These are phyloP conservation scores for Troides aeacus DNA, from an alignment of 2,888 invertebrate genomes.

Conservation along the genomic window DNA sequence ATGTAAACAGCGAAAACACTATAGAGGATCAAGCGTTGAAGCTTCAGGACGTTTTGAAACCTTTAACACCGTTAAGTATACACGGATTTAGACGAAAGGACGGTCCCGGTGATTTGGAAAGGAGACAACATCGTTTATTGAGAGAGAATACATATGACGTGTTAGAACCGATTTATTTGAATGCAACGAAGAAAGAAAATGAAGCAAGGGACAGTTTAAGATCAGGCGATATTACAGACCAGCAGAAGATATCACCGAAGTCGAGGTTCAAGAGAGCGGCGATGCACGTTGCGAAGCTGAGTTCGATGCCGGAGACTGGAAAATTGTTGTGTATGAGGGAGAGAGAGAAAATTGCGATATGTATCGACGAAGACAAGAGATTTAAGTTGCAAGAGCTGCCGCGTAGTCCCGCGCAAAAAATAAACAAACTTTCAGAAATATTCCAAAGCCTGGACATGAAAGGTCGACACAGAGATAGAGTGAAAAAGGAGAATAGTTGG, in stretches of 20 bases:
- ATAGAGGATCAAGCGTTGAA: conserved; percentile 46
- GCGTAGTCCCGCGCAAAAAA: conserved; percentile 57
- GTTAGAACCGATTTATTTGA: conserved; percentile 64
- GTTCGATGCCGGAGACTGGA: conserved; percentile 66
- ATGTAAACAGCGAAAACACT: conserved; percentile 54
- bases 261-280: conserved; percentile 71
- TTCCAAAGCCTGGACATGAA: conserved; percentile 69
- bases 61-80: conserved; percentile 63
- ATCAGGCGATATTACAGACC: conserved; percentile 30
- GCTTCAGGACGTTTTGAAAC: conserved; percentile 64
- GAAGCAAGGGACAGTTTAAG: conserved; percentile 31
- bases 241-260: conserved; percentile 58
- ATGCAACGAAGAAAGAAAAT: conserved; percentile 47
- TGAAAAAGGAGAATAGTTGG: conserved; percentile 76
- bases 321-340: conserved; percentile 67
- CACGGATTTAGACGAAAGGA: conserved; percentile 55
- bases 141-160: conserved; percentile 75
- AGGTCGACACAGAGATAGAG: conserved; percentile 60
- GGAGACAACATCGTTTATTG: conserved; percentile 61
- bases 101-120: conserved; percentile 45
- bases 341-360: conserved; percentile 53
- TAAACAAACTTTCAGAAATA: conserved; percentile 68
- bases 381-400: conserved; percentile 58
- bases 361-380: conserved; percentile 46
- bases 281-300: conserved; percentile 62